phyloP scores from a whole-genome alignment of 1,140 invertebrate genomes.

The Apis cerana region DNA sequence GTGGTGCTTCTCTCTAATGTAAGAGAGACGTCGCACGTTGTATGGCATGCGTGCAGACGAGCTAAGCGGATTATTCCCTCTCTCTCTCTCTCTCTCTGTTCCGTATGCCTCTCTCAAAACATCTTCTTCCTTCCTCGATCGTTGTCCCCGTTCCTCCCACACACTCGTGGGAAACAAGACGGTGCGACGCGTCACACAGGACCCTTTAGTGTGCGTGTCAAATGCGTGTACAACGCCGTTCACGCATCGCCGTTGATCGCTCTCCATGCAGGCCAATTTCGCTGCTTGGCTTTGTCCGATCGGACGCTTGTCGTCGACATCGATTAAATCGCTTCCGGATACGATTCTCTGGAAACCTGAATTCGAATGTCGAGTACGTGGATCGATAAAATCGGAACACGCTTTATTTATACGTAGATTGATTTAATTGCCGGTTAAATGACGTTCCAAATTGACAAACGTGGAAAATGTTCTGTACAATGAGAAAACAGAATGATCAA shows the following conservation, averaged over 20 bases:
- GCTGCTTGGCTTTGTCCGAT: neutral
- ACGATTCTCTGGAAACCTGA: neutral
- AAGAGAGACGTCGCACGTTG: constrained; percentile 53
- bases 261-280: constrained; percentile 10
- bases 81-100: neutral
- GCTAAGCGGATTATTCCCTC: constrained; percentile 65
- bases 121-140: constrained; percentile 25
- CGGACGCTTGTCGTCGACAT: neutral
- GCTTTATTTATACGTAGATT: neutral
- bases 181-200: constrained; percentile 6
- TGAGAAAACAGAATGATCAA: neutral
- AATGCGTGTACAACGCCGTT: constrained; percentile 23
- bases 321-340: constrained; percentile 12
- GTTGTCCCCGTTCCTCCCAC: neutral
- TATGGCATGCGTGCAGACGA: constrained; percentile 56
- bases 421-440: no score
- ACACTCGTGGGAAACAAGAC: constrained; percentile 57
- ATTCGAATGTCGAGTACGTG: neutral
- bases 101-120: neutral
- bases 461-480: neutral
- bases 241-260: constrained; percentile 15
- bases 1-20: neutral
- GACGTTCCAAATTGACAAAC: neutral
- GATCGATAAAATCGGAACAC: neutral
- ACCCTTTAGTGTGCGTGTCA: constrained; percentile 34